Conservation (phyloP, 2,888 invertebrate species). For the Ypsolopha scabrella region DNA sequence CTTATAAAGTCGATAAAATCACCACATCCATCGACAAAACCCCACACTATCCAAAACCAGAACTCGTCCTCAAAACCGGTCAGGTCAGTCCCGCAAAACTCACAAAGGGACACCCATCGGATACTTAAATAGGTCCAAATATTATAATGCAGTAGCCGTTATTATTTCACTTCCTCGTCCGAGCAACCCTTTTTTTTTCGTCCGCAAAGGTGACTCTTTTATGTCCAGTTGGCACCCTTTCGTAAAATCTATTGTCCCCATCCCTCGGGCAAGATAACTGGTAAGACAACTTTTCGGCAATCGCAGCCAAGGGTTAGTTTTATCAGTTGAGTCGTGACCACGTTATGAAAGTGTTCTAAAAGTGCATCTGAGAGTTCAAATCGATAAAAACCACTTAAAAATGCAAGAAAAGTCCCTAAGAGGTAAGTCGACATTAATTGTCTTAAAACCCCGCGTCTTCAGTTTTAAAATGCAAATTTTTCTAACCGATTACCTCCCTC, state of each 20-base stretch:
- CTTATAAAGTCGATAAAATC: background rate
- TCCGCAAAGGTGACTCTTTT: conserved; percentile 37
- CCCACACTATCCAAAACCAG: background rate
- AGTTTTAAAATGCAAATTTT: conserved; percentile 5
- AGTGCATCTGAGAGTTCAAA: background rate
- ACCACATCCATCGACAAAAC: background rate
- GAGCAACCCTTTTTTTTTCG: conserved; percentile 23
- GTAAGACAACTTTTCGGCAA: conserved; percentile 67
- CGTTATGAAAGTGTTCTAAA: conserved; percentile 19
- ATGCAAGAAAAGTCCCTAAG: background rate
- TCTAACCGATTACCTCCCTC: conserved; percentile 4
- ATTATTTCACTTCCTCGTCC: conserved; percentile 30
- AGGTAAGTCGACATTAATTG: background rate
- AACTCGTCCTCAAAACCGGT: conserved; percentile 44
- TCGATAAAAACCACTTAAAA: background rate
- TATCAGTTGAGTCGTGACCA: conserved; percentile 54
- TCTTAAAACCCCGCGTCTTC: background rate
- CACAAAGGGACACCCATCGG: conserved; percentile 59
- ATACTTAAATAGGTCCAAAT: conserved; percentile 70
- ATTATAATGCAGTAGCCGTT: conserved; percentile 54
- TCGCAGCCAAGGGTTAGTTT: conserved; percentile 39
- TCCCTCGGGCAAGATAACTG: conserved; percentile 58
- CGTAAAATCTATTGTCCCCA: conserved; percentile 34
- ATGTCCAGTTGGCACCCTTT: conserved; percentile 61
- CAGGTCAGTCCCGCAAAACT: conserved; percentile 60